Conservation (phyloP, 2,113 vertebrate genomes). For the Orcinus orca region DNA sequence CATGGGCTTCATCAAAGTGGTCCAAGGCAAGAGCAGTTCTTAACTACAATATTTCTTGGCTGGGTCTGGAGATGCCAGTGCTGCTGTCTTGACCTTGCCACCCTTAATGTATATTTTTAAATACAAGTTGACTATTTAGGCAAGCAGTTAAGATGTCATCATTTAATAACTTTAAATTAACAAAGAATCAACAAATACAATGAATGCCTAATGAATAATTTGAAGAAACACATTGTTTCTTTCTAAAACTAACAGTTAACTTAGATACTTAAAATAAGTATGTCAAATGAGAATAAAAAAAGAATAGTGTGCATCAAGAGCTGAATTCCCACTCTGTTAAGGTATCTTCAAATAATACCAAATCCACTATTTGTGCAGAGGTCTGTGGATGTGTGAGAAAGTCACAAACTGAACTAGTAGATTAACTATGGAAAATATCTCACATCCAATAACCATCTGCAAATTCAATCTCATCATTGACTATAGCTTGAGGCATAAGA, state of each 20-base stretch:
- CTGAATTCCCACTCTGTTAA: background rate
- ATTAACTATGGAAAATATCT: slow-evolving; percentile 39
- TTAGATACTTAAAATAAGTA: background rate
- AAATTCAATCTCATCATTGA: slow-evolving; percentile 59
- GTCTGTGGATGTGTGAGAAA: slow-evolving; percentile 23
- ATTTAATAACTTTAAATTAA: background rate
- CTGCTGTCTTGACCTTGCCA: background rate
- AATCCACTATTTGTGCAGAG: background rate
- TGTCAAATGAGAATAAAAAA: background rate
- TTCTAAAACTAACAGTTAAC: background rate
- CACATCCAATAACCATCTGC: slow-evolving; percentile 50
- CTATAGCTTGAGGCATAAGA: slow-evolving; percentile 48
- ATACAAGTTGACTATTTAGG: background rate
- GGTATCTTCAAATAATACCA: background rate
- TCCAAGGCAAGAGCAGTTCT: background rate
- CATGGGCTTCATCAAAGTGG: background rate
- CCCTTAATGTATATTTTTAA: background rate
- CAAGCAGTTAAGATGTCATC: background rate
- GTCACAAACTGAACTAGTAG: slow-evolving; percentile 9
- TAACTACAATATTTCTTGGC: background rate
- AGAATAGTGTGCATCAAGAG: background rate
- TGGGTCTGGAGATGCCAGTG: background rate
- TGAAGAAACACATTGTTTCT: background rate
- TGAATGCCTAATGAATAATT: slow-evolving; percentile 7
- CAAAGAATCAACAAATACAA: background rate